Evolutionary conservation across 2,888 invertebrate genomes (phyloP), one percentile per base, ranked within the genome.

Genomic region (Oscheius myriophilus): DNA sequence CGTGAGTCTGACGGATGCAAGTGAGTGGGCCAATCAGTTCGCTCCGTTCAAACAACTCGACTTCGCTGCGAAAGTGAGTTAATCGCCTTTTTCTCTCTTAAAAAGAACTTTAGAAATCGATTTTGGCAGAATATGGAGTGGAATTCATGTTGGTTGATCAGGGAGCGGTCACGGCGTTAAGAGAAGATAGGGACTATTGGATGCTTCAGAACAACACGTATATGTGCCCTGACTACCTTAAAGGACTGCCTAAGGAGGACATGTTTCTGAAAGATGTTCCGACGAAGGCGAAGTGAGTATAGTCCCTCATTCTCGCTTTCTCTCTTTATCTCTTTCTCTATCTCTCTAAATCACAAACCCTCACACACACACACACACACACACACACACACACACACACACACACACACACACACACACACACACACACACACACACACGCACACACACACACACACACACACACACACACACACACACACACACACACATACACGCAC

Each of bases 101-200:
- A 11, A 16, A 16, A 2, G 7, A 18, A 12, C 55, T 72, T 25
- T 49, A 79, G 71, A 78, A 75, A 43, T 64, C 72, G 49, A 67
- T 80, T 18, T 67, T 80, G 39, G 72, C 75, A 7, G 80, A 80
- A 21, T 80, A 62, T 46, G 73, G 72, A 11, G 70, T 80, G 62
- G 78, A 76, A 4, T 76, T 80, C 41, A 78, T 80, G 78, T 63
- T 80, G 0, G 72, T 80, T 18, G 78, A 80, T 69, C 80, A 80
- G 51, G 80, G 80, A 55, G 73, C 46, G 57, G 65, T 70, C 46
- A 78, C 78, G 54, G 61, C 73, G 18, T 58, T 64, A 18, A 65
- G 63, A 45, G 62, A 66, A 2, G 69, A 73, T 21, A 39, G 59
- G 2, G 72, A 70, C n/a, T 73, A 72, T 43, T 78, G 78, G 78